These are phyloP conservation scores for Pristiophorus japonicus DNA, from an alignment of 2,113 vertebrate genomes.

Conservation along the genomic window DNA sequence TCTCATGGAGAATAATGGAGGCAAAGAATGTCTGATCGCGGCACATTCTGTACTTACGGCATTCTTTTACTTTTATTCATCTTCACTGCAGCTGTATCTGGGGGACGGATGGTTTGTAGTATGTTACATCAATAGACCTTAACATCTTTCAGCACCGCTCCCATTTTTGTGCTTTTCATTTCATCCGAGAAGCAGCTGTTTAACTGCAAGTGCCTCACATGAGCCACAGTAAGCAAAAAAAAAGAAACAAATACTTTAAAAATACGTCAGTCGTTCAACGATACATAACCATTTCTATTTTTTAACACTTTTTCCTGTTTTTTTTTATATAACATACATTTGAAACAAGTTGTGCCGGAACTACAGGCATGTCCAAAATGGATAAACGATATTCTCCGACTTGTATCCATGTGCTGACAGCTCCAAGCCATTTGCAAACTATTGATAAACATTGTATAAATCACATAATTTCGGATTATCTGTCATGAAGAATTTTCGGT, in stretches of 20 bases:
- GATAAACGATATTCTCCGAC: conserved; percentile 54
- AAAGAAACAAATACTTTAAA: neutral
- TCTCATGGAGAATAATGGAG: neutral
- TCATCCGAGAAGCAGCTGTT: conserved; percentile 34
- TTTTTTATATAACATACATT: neutral
- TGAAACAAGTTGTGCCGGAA: neutral
- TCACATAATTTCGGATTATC: conserved; percentile 35
- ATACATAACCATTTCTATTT: neutral
- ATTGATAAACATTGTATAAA: conserved; percentile 57
- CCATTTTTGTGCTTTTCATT: conserved; percentile 34
- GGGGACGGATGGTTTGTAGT: neutral
- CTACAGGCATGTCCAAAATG: conserved; percentile 26
- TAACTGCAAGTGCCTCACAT: conserved; percentile 18
- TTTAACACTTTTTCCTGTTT: neutral
- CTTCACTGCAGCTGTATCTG: conserved; percentile 12
- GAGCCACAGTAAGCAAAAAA: neutral
- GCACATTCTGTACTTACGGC: neutral
- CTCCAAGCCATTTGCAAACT: conserved; percentile 60
- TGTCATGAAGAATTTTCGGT: conserved; percentile 49
- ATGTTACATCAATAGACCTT: conserved; percentile 25
- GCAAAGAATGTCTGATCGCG: neutral
- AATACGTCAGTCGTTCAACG: neutral
- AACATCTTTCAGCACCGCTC: conserved; percentile 22
- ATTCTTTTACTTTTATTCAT: conserved; percentile 23
- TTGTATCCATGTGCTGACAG: conserved; percentile 61